Evolutionary conservation across 1,140 invertebrate genomes (phyloP), one percentile per base, ranked within the genome.

Genomic region (Aphelinus certus): DNA sequence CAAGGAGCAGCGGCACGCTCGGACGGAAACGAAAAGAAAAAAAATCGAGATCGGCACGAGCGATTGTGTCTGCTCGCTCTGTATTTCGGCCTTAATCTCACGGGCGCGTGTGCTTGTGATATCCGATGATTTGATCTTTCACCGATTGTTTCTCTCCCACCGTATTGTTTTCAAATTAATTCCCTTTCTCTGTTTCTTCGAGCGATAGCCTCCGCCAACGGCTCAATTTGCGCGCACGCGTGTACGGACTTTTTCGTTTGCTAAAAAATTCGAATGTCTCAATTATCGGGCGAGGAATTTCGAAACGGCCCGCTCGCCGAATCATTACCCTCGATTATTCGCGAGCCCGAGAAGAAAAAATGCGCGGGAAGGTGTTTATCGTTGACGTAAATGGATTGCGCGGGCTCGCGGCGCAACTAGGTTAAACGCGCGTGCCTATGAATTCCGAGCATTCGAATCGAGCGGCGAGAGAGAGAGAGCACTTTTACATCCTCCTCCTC

Each of bases 331-430:
- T 26, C 26, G 26, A 49, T 63, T 63, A 63, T 45, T 42, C 61
- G 46, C 10, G 46, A 43, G 46, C 6, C 6, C 46, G 46, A 63
- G 2, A 10, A 45, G 49, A 6, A 43, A 26, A 65, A 65, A 65
- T 42, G 49, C 46, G 46, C 2, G 45, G 45, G 61, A 63, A 47
- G 48, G 61, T 60, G 58, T 60, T 60, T 60, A 60, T 60, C 63
- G 26, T 65, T 48, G 63, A 65, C 63, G 63, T 65, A 45, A 65
- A 65, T 51, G 51, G 51, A 65, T 65, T 48, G 10, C 63, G 47
- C 47, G 26, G 26, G 26, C 63, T 46, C 46, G 46, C 61, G 46
- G 3, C 5, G 47, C 10, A 65, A 65, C 63, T 65, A 53, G 63
- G 63, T 65, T 65, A 48, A 68, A 43, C 42, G 51, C 10, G 57